phyloP scores from a whole-genome alignment of 1,140 invertebrate species.

The Heliconius himera region DNA sequence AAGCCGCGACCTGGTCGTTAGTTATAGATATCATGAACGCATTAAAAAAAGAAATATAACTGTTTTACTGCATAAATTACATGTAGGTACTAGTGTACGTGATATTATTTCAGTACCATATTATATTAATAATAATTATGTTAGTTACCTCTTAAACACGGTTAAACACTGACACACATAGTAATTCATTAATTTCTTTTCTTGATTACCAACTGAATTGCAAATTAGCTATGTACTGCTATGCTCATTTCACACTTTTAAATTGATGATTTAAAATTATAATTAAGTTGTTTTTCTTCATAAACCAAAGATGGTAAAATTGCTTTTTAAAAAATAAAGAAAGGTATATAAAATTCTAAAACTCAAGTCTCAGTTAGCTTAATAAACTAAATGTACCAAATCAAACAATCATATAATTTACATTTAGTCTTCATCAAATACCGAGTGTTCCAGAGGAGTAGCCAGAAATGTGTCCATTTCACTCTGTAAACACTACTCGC shows the following conservation, averaged over 20 bases:
- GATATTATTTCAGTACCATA: slow-evolving; percentile 24
- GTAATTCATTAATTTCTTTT: slow-evolving; percentile 34
- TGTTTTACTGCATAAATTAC: background rate
- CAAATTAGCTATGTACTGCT: slow-evolving; percentile 34
- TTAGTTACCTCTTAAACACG: slow-evolving; percentile 42
- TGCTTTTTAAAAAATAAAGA: background rate
- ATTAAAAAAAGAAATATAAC: background rate
- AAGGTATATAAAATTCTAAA: background rate
- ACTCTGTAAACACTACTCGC: slow-evolving; percentile 34
- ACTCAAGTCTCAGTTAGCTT: background rate
- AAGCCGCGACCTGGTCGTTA: no score
- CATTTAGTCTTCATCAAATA: slow-evolving; percentile 18
- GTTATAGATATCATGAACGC: background rate
- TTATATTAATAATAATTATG: slow-evolving; percentile 36
- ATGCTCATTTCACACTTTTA: slow-evolving; percentile 16
- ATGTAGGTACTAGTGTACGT: slow-evolving; percentile 15
- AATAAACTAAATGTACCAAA: slow-evolving; percentile 2
- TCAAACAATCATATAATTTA: background rate
- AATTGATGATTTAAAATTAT: background rate
- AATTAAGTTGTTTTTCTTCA: background rate
- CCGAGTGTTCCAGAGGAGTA: slow-evolving; percentile 2
- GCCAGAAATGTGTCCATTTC: slow-evolving; percentile 32
- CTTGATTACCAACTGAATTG: slow-evolving; percentile 27
- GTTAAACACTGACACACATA: slow-evolving; percentile 45
- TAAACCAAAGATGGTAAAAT: background rate